Conservation (phyloP, 2,113 vertebrate genomes). For the Myrmecobius fasciatus region DNA sequence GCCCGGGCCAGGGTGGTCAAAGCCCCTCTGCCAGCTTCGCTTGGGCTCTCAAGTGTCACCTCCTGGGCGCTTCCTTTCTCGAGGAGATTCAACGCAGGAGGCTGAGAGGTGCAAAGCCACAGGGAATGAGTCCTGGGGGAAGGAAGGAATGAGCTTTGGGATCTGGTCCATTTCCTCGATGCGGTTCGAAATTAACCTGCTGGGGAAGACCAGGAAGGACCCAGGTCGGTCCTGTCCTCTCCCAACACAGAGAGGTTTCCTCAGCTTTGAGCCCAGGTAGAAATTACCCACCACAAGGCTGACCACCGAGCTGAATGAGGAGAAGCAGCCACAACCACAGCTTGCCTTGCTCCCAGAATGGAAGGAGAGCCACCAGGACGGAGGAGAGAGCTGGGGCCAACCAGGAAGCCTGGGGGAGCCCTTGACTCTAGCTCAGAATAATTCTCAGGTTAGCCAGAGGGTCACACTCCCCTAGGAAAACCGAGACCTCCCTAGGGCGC, state of each 20-base stretch:
- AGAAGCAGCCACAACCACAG: background rate
- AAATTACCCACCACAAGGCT: conserved; percentile 4
- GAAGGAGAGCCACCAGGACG: conserved; percentile 7
- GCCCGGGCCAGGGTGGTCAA: background rate
- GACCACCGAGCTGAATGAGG: background rate
- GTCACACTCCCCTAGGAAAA: conserved; percentile 35
- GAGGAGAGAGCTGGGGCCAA: background rate
- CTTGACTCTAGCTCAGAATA: conserved; percentile 5
- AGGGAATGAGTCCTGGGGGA: background rate
- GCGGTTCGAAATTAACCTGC: conserved; percentile 35
- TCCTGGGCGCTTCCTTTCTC: background rate
- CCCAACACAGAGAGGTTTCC: conserved; percentile 62
- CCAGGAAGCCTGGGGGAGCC: background rate
- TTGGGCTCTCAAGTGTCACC: background rate
- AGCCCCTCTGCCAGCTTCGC: background rate
- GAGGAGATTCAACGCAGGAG: background rate
- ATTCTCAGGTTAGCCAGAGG: background rate
- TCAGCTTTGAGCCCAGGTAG: conserved; percentile 29
- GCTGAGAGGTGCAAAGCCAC: background rate
- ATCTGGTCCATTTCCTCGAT: conserved; percentile 47
- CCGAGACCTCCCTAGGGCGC: background rate
- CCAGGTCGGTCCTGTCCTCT: conserved; percentile 63
- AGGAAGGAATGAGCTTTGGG: conserved; percentile 46
- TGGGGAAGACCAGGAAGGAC: conserved; percentile 26
- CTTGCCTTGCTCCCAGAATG: background rate